Percentiles rank a stretch among this genome's conserved stretches.
phyloP scores from a whole-genome alignment of 1,140 invertebrate species.

The Drosophila novamexicana region DNA sequence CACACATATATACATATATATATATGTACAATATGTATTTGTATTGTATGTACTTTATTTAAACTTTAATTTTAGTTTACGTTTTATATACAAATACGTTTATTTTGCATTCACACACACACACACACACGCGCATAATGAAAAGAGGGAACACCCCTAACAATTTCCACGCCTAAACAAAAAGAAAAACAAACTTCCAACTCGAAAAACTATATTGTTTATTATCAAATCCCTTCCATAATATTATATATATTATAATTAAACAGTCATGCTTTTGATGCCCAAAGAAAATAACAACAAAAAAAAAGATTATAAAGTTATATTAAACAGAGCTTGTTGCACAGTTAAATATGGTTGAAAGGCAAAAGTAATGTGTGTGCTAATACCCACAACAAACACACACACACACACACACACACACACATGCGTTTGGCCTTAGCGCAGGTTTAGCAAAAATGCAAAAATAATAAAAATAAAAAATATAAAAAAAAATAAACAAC shows the following conservation, averaged over 20 bases:
- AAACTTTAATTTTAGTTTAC: constrained; percentile 73
- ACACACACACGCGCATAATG: constrained; percentile 7
- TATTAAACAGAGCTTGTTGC: constrained; percentile 34
- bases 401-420: constrained; percentile 5
- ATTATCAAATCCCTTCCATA: constrained; percentile 32
- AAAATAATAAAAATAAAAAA: constrained; percentile 9
- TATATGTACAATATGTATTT: constrained; percentile 4
- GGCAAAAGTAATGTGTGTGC: constrained; percentile 1
- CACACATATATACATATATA: constrained; percentile 10
- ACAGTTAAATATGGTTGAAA: constrained; percentile 19
- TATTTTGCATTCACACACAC: constrained; percentile 51
- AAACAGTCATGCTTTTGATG: constrained; percentile 79
- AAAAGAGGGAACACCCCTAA: constrained; percentile 1
- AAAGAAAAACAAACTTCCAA: constrained; percentile 28
- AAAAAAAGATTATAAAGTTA: constrained; percentile 16
- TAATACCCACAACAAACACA: not conserved
- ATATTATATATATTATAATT: constrained; percentile 54
- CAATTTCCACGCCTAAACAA: constrained; percentile 23
- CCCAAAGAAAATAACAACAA: constrained; percentile 58
- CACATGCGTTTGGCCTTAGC: not conserved
- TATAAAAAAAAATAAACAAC: not conserved
- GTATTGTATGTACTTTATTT: constrained; percentile 69
- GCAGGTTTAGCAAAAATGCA: not conserved
- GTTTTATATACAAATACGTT: constrained; percentile 59
- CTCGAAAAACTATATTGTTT: constrained; percentile 38